Conservation (phyloP, 2,113 vertebrate species). For the Raphicerus campestris region DNA sequence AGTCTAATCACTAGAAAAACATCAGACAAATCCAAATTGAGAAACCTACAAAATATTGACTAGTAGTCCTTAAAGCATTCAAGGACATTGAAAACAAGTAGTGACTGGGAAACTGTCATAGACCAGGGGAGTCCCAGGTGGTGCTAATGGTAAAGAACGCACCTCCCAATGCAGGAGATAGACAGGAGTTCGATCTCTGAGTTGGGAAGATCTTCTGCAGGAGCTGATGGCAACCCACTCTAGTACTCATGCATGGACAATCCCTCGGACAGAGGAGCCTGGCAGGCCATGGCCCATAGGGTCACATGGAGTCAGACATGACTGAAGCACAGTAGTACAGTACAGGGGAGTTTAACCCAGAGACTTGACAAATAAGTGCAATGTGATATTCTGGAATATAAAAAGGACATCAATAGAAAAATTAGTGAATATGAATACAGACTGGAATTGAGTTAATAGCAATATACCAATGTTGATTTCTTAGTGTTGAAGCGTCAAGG, state of each 20-base stretch:
- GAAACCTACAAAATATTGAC: not conserved
- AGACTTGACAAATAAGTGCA: not conserved
- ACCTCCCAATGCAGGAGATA: not conserved
- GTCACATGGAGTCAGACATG: not conserved
- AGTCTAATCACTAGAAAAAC: not conserved
- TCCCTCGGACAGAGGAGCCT: not conserved
- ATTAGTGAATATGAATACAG: not conserved
- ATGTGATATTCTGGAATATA: not conserved
- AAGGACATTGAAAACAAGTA: not conserved
- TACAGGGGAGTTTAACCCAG: not conserved
- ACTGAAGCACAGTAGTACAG: not conserved
- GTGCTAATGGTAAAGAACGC: not conserved
- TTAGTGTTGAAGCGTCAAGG: not conserved
- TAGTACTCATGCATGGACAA: not conserved
- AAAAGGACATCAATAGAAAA: not conserved
- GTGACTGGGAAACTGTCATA: not conserved
- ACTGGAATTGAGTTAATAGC: not conserved
- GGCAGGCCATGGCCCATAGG: not conserved
- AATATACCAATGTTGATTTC: not conserved
- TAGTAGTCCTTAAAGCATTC: not conserved
- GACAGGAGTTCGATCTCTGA: not conserved
- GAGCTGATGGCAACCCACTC: not conserved
- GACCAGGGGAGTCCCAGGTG: not conserved
- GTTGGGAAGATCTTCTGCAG: not conserved
- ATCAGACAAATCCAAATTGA: not conserved